phyloP scores from a whole-genome alignment of 2,113 vertebrate species.

The Protobothrops flavoviridis region DNA sequence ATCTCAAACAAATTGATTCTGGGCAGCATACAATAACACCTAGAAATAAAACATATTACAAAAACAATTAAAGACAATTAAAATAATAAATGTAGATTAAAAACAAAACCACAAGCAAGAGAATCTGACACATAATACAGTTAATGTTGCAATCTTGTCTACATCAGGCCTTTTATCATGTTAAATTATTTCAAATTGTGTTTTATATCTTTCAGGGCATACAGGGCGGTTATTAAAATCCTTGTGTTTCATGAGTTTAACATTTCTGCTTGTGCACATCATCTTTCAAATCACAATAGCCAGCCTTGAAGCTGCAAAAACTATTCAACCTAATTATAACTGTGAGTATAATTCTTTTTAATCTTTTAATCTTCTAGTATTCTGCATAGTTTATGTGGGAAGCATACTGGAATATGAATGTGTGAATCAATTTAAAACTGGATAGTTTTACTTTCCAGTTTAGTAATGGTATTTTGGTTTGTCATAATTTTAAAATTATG shows the following conservation, averaged over 20 bases:
- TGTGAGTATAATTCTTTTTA: conserved; percentile 80
- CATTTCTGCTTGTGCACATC: conserved; percentile 93
- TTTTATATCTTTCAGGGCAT: conserved; percentile 79
- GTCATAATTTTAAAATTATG: not conserved
- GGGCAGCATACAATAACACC: not conserved
- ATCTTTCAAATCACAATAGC: conserved; percentile 95
- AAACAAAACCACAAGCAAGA: not conserved
- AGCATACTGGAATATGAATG: not conserved
- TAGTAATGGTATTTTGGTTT: not conserved
- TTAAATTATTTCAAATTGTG: conserved; percentile 1
- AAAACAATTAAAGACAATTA: not conserved
- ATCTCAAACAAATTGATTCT: not conserved
- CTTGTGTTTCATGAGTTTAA: conserved; percentile 91
- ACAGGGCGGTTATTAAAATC: conserved; percentile 93
- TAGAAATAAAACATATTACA: not conserved
- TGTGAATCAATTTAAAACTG: not conserved
- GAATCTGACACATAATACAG: not conserved
- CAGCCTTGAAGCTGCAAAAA: conserved; percentile 84
- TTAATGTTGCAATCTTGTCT: not conserved
- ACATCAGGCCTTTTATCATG: conserved; percentile 44
- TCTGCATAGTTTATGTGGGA: not conserved
- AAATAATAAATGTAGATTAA: not conserved
- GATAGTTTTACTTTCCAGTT: not conserved
- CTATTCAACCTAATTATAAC: conserved; percentile 81
- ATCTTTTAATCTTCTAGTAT: not conserved